Evolutionary conservation across 1,140 invertebrate genomes (phyloP).

Genomic region (Papilio polyxenes): DNA sequence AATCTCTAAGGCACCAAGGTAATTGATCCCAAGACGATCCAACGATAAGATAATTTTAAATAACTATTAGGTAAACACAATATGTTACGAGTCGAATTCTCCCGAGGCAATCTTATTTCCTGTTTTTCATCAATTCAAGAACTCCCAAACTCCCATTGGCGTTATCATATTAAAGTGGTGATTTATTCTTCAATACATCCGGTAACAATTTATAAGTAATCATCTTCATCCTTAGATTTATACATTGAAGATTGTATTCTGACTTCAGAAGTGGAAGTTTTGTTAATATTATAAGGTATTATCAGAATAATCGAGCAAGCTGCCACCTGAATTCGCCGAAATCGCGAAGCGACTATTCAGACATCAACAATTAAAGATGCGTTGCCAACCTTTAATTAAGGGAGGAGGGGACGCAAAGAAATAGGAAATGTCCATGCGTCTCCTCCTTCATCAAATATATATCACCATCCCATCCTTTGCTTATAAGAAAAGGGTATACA

Average conservation of each 20-base stretch:
- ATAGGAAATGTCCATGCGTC: too few relatives aligned
- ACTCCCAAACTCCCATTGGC: neutral
- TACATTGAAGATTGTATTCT: neutral
- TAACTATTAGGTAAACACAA: neutral
- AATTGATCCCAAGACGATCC: neutral
- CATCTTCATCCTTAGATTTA: neutral
- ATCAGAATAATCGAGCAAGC: too few relatives aligned
- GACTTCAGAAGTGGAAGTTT: too few relatives aligned
- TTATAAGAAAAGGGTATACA: too few relatives aligned
- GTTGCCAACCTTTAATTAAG: too few relatives aligned
- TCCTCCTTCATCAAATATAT: too few relatives aligned
- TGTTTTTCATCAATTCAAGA: neutral
- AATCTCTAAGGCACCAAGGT: neutral
- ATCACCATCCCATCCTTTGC: too few relatives aligned
- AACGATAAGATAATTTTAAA: neutral
- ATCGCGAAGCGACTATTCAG: too few relatives aligned
- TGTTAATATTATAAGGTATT: too few relatives aligned
- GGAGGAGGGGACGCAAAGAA: too few relatives aligned
- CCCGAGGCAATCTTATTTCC: slow-evolving; percentile 1
- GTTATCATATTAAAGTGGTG: neutral
- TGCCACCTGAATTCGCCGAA: too few relatives aligned
- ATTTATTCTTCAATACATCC: neutral
- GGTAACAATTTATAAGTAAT: slow-evolving; percentile 1
- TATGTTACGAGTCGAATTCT: neutral
- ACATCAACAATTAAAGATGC: too few relatives aligned